Percentiles rank a stretch among this genome's conserved stretches.
Conservation (phyloP, 2,113 vertebrate species). For the Onychorhynchus coronatus region DNA sequence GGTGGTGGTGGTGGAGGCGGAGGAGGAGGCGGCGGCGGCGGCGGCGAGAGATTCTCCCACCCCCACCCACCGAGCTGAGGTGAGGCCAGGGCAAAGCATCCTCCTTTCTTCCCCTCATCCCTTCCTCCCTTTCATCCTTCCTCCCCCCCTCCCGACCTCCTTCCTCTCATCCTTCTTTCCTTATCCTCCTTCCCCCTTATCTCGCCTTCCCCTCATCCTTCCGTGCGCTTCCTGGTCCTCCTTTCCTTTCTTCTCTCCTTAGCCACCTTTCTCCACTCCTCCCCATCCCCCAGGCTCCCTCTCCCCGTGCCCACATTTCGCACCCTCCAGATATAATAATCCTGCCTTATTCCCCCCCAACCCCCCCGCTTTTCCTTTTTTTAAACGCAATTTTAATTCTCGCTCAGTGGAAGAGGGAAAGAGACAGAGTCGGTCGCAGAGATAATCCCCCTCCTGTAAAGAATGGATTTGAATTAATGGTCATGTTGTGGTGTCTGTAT, state of each 20-base stretch:
- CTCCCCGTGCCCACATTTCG: neutral
- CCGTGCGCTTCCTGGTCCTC: slow-evolving; percentile 17
- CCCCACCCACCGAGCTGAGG: slow-evolving; percentile 54
- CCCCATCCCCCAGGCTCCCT: slow-evolving; percentile 31
- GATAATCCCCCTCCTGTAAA: slow-evolving; percentile 15
- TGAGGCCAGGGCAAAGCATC: slow-evolving; percentile 61
- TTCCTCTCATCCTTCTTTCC: slow-evolving; percentile 11
- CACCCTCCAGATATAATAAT: neutral
- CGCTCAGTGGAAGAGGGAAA: neutral
- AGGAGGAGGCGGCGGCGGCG: neutral
- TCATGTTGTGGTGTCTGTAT: neutral
- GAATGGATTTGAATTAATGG: slow-evolving; percentile 25
- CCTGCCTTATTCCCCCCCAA: accelerated
- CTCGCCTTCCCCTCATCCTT: neutral
- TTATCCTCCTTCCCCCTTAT: neutral
- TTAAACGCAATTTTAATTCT: neutral
- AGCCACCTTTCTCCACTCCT: slow-evolving; percentile 42
- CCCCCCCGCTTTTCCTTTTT: accelerated
- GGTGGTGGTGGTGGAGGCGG: slow-evolving; percentile 36
- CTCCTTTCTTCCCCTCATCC: slow-evolving; percentile 36
- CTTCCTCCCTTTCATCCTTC: neutral
- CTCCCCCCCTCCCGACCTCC: neutral
- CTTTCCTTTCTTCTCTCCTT: slow-evolving; percentile 56
- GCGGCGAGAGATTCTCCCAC: slow-evolving; percentile 9
- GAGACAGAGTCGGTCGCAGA: neutral